Evolutionary conservation across 2,113 vertebrate species (phyloP).

Genomic region (Pantherophis guttatus): DNA sequence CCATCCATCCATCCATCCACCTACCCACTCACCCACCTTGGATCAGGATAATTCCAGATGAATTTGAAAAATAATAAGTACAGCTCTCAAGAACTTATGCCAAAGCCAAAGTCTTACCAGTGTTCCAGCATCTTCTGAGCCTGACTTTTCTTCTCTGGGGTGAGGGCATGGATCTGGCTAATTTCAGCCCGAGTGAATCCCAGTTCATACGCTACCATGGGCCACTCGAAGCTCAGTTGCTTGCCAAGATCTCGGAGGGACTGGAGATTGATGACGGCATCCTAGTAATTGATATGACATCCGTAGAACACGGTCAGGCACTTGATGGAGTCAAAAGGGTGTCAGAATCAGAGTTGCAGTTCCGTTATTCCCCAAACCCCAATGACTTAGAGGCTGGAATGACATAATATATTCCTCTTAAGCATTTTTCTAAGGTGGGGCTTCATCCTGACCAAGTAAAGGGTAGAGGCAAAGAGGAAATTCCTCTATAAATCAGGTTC

Average conservation of each 20-base stretch:
- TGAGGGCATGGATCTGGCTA: slow-evolving; percentile 67
- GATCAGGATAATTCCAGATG: not conserved
- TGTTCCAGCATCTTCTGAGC: slow-evolving; percentile 77
- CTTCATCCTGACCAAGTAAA: not conserved
- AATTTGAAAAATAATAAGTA: not conserved
- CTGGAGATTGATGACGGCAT: slow-evolving; percentile 78
- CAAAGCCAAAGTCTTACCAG: slow-evolving; percentile 60
- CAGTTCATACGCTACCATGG: slow-evolving; percentile 69
- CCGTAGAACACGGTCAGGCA: not conserved
- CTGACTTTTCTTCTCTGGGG: slow-evolving; percentile 67
- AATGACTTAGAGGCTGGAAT: not conserved
- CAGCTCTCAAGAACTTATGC: not conserved
- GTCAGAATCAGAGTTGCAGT: not conserved
- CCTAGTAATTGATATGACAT: slow-evolving; percentile 53
- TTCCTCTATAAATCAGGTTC: not conserved
- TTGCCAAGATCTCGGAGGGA: slow-evolving; percentile 72
- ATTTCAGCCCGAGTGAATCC: slow-evolving; percentile 74
- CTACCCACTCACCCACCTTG: no score
- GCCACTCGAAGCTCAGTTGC: slow-evolving; percentile 77
- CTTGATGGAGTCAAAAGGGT: not conserved
- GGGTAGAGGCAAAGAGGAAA: no score
- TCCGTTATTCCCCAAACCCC: not conserved
- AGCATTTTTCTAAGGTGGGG: not conserved
- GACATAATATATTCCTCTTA: no score
- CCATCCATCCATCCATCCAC: no score